Conservation (phyloP, 2,888 invertebrate genomes). For the Andrena praecox region DNA sequence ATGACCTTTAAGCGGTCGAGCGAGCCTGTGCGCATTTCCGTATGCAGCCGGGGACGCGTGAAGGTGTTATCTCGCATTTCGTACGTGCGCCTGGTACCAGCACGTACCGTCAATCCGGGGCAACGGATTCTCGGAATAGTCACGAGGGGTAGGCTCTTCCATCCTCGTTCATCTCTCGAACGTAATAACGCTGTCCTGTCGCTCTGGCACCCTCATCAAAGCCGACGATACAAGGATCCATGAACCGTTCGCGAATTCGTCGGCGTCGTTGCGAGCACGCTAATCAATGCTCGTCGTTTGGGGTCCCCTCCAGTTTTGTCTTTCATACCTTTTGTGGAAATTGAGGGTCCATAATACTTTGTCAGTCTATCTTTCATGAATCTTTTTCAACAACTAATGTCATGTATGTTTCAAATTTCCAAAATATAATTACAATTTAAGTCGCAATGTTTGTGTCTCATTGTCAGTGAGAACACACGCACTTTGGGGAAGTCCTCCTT, state of each 20-base stretch:
- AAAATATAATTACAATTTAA: no score
- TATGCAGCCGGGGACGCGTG: slow-evolving; percentile 62
- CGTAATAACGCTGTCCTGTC: slow-evolving; percentile 61
- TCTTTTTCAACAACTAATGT: no score
- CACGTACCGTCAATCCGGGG: slow-evolving; percentile 68
- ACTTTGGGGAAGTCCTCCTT: no score
- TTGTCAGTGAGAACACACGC: no score
- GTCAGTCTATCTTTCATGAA: not conserved
- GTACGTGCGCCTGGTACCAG: slow-evolving; percentile 69
- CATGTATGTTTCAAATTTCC: no score
- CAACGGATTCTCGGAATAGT: slow-evolving; percentile 67
- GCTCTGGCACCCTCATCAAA: slow-evolving; percentile 17
- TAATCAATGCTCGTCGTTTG: not conserved
- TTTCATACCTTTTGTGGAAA: not conserved
- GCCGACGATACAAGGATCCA: slow-evolving; percentile 42
- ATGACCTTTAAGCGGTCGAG: slow-evolving; percentile 59
- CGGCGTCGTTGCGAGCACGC: not conserved
- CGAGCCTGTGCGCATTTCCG: slow-evolving; percentile 58
- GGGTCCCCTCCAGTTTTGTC: not conserved
- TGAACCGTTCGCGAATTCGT: slow-evolving; percentile 2
- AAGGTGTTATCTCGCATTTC: slow-evolving; percentile 70
- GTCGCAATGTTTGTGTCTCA: no score
- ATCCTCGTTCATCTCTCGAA: slow-evolving; percentile 50
- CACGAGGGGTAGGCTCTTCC: slow-evolving; percentile 43
- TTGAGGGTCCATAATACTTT: not conserved